Evolutionary conservation across 1,140 invertebrate genomes (phyloP), one percentile per base, ranked within the genome.

Genomic region (Drosophila simulans): DNA sequence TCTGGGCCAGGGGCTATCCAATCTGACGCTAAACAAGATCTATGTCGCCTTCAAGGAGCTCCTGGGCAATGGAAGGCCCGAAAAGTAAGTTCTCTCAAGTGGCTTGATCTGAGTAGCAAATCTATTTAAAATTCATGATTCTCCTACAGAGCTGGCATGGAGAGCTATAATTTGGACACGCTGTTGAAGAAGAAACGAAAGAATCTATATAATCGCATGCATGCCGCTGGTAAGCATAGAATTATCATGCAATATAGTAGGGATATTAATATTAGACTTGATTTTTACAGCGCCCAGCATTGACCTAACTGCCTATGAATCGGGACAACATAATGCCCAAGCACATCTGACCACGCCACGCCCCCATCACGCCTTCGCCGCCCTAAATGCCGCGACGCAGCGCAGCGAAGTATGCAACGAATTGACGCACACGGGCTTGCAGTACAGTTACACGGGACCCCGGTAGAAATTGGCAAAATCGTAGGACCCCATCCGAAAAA

Each of bases 1-100:
- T 91, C 69, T 92, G 83, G 92, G 92, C 73, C 90, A 92, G 88
- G 92, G 91, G 84, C 52, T 92, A 85, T 88, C 92, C 75, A 92
- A 92, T 89, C 64, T 92, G 72, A 91, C 90, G 77, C 66, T 92
- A 79, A 90, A 91, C 69, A 92, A 92, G 68, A 92, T 92, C 15
- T 92, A 92, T 60, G 88, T 91, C 25, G 73, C 86, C 17, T 92
- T 92, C 58, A 92, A 91, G 69, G 91, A 90, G 53, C 34, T 92
- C 37, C 69, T 92, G 45, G 80, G 82, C 39, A 80, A 80, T 17
- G 80, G 75, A 35, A 71, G 90, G 53, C 62, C 80, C 4, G 92
- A 92, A 20, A 91, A 91, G 92, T 92, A 53, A 85, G 85, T 62
- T 22, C 4, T 3, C 4, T 4, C 0, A 1, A 13, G 7, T 35